Conservation (phyloP, 1,140 invertebrate species). For the Drosophila leontia region DNA sequence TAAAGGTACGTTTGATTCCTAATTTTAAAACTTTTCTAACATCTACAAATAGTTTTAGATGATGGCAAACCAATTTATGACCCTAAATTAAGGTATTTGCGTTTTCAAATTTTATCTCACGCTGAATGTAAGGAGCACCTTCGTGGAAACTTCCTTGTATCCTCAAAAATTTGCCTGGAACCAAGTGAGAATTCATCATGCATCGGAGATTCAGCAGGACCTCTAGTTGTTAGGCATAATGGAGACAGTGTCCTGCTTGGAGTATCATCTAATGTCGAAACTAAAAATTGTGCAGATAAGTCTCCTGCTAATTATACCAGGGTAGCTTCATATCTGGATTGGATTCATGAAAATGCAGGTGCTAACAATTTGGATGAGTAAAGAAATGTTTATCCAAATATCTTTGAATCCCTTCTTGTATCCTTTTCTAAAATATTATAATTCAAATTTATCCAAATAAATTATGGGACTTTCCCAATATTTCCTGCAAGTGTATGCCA, state of each 20-base stretch:
- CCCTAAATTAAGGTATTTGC: background rate
- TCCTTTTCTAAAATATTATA: no score
- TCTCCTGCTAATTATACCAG: background rate
- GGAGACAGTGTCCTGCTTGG: background rate
- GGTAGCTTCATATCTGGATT: background rate
- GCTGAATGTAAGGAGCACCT: background rate
- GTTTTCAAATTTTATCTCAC: conserved; percentile 3
- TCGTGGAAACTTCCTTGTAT: accelerated
- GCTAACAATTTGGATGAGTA: background rate
- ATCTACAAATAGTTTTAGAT: background rate
- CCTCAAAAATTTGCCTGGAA: background rate
- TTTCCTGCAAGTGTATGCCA: background rate
- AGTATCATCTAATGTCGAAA: background rate
- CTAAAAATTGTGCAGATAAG: background rate
- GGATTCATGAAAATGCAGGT: background rate
- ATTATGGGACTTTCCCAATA: no score
- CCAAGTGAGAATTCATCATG: background rate
- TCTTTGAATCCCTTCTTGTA: background rate
- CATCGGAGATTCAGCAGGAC: background rate
- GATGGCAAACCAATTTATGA: accelerated
- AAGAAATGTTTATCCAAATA: background rate
- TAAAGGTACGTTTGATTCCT: background rate
- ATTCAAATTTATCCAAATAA: background rate
- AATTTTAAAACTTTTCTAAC: background rate
- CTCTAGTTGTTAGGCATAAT: background rate